Conservation (phyloP, 2,888 invertebrate species). For the Trilocha varians region DNA sequence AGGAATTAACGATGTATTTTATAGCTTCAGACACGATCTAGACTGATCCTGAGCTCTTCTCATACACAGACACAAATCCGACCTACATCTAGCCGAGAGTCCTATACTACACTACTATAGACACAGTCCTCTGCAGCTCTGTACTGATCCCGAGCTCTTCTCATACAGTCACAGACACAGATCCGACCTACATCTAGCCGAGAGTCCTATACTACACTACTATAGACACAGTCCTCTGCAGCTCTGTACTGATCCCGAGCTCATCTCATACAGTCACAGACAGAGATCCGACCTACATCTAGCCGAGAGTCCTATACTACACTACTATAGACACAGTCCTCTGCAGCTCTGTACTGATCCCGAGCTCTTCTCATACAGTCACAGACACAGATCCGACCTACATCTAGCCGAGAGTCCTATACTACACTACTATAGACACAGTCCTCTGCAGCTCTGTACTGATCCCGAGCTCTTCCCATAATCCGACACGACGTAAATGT, state of each 20-base stretch:
- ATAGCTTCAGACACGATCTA: constrained; percentile 9
- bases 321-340: background rate
- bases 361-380: background rate
- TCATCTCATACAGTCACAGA: background rate
- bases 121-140: background rate
- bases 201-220: too few relatives aligned
- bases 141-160: background rate
- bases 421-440: too few relatives aligned
- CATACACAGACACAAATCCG: background rate
- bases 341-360: background rate
- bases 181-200: too few relatives aligned
- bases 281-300: too few relatives aligned
- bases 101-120: too few relatives aligned
- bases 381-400: too few relatives aligned
- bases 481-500: background rate
- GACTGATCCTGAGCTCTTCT: background rate
- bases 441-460: background rate
- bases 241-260: background rate
- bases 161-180: background rate
- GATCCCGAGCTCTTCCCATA: background rate
- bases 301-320: too few relatives aligned
- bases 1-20: constrained; percentile 15
- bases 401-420: too few relatives aligned
- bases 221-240: background rate
- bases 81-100: too few relatives aligned